Evolutionary conservation across 2,797 vertebrate genomes (phyloP).

Genomic region (Malacoraja senta): DNA sequence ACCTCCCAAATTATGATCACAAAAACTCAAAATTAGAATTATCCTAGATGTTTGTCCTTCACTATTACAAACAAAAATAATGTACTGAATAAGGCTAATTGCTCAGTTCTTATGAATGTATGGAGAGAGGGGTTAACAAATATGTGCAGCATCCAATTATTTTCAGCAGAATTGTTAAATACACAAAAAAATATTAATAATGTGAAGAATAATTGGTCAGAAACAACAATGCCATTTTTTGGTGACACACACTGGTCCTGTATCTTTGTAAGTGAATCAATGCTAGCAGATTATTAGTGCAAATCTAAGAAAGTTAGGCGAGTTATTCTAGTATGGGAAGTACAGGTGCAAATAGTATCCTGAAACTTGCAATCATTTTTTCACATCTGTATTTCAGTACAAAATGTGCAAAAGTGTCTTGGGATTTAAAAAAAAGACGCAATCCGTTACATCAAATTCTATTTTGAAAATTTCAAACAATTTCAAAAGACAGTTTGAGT

Average conservation of each 20-base stretch:
- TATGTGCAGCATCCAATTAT: not conserved
- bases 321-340: not conserved
- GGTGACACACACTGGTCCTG: not conserved
- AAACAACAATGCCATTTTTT: not conserved
- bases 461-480: not conserved
- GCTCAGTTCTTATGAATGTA: not conserved
- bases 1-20: not conserved
- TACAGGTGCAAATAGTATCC: not conserved
- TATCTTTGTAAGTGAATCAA: not conserved
- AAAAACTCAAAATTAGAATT: not conserved
- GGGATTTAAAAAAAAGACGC: not conserved
- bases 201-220: no score
- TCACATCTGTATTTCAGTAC: not conserved
- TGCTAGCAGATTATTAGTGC: not conserved
- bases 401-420: not conserved
- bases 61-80: no score
- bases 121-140: not conserved
- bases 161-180: not conserved
- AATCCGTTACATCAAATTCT: not conserved
- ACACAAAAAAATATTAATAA: no score
- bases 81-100: no score
- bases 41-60: no score
- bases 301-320: not conserved
- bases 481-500: no score
- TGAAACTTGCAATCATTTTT: not conserved